Conservation (phyloP, 2,797 vertebrate genomes). For the Oreochromis mossambicus region DNA sequence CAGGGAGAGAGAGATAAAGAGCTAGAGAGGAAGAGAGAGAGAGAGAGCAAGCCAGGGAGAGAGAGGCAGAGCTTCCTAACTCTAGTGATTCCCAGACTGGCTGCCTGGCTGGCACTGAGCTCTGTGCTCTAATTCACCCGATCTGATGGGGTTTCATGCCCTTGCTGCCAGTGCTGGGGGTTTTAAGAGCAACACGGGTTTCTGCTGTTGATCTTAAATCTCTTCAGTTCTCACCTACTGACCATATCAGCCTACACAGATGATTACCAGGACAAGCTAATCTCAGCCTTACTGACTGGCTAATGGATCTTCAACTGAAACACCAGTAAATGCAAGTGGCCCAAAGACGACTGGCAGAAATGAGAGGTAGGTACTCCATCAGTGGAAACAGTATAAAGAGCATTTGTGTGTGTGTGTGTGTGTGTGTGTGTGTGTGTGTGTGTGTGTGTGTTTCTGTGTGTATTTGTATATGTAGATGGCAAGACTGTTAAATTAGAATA, state of each 20-base stretch:
- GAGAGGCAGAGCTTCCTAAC: constrained; percentile 43
- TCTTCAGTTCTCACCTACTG: neutral
- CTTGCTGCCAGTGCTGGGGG: constrained; percentile 38
- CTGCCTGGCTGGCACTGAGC: constrained; percentile 63
- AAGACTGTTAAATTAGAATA: neutral
- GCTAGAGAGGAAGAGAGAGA: constrained; percentile 2
- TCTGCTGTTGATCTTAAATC: constrained; percentile 39
- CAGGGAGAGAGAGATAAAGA: constrained; percentile 5
- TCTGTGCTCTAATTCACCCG: constrained; percentile 56
- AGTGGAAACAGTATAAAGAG: neutral
- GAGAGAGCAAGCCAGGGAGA: constrained; percentile 12
- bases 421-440: neutral
- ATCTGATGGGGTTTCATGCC: constrained; percentile 68
- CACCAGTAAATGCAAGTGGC: constrained; percentile 24
- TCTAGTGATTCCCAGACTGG: constrained; percentile 62
- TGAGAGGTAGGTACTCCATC: constrained; percentile 75
- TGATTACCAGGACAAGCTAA: constrained; percentile 20
- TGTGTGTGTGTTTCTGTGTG: neutral
- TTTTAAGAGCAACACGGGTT: constrained; percentile 49
- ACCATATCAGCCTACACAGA: constrained; percentile 11
- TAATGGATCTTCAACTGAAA: constrained; percentile 61
- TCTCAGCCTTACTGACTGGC: constrained; percentile 20
- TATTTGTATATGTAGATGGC: neutral
- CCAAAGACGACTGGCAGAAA: constrained; percentile 63
- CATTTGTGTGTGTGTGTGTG: neutral